These are phyloP conservation scores for Hestina assimilis DNA, from an alignment of 1,140 invertebrate genomes.

Conservation along the genomic window DNA sequence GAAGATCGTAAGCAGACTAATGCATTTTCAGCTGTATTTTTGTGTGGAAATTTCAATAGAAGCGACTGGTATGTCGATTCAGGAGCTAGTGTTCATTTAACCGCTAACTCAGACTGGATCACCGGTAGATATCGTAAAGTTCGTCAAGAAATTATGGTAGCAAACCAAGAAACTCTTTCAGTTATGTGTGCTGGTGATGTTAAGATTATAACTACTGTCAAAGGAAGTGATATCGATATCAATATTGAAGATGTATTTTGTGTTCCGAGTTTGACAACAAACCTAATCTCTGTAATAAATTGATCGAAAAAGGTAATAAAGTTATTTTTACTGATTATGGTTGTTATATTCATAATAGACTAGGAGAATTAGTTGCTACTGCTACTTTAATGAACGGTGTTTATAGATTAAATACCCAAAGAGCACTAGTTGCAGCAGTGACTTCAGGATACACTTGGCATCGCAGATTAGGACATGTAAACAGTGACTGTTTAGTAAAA, in stretches of 20 bases:
- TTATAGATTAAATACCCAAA: constrained; percentile 14
- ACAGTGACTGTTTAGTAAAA: constrained; percentile 20
- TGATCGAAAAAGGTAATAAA: constrained; percentile 17
- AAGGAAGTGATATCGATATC: constrained; percentile 22
- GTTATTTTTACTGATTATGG: constrained; percentile 14
- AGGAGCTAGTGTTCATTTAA: too few species aligned
- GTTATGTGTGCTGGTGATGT: constrained; percentile 40
- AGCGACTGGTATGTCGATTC: too few species aligned
- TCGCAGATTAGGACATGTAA: constrained; percentile 34
- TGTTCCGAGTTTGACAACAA: constrained; percentile 12
- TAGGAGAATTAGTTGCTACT: constrained; percentile 10
- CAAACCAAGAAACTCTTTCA: constrained; percentile 38
- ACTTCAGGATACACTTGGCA: constrained; percentile 24
- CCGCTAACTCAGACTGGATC: too few species aligned
- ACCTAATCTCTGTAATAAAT: constrained; percentile 22
- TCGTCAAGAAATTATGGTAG: constrained; percentile 42
- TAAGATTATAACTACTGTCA: constrained; percentile 24
- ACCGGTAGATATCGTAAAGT: too few species aligned
- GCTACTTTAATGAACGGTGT: constrained; percentile 23
- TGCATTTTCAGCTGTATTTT: too few species aligned
- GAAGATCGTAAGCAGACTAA: too few species aligned
- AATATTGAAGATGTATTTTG: constrained; percentile 26
- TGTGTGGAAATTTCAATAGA: too few species aligned
- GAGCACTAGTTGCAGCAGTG: constrained; percentile 6
- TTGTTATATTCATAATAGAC: constrained; percentile 18